Evolutionary conservation across 2,797 vertebrate species (phyloP), one percentile per base, ranked within the genome.

Genomic region (Falco rusticolus): DNA sequence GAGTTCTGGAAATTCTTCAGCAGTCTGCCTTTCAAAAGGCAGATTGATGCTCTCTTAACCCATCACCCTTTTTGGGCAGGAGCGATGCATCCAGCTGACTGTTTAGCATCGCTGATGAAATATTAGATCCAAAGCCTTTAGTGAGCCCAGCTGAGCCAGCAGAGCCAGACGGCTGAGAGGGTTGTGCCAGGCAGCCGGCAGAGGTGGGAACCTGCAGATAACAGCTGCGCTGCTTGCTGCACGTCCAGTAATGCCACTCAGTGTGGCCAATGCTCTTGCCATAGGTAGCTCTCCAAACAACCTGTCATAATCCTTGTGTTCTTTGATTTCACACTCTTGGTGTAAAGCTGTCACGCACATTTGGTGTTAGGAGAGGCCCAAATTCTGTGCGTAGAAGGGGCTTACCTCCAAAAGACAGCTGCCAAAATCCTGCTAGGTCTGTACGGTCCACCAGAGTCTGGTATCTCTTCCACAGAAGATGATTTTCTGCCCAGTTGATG

Each of bases 1-100:
- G 2, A 59, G 81, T 43, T 75, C 93, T 96, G 87, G 90, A 83
- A 89, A 89, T 87, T 89, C 94, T 83, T 96, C 71, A 87, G 84
- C 84, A 21, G n/a, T 34, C 78, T 84, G 78, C 75, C 41, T 86
- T 80, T 77, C 83, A 34, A 45, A 56, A 66, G 56, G 84, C 84
- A 85, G 48, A 63, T 41, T 45, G 77, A 47, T 79, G 63, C 90
- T 74, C n/a, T 54, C 81, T 88, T 80, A 84, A 71, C 75, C 85
- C 64, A 1, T 79, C 45, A 64, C 81, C 80, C 71, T 80, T 77
- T 93, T 75, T 16, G 76, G 87, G 77, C 45, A 78, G 82, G 69
- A 81, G 57, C 3, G 47, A 60, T 84, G 76, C 69, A 86, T 81
- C 83, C 83, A 70, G 54, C 48, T 87, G 92, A 41, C 82, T 81